phyloP scores from a whole-genome alignment of 1,140 invertebrate species.

The Sycophila sp. region DNA sequence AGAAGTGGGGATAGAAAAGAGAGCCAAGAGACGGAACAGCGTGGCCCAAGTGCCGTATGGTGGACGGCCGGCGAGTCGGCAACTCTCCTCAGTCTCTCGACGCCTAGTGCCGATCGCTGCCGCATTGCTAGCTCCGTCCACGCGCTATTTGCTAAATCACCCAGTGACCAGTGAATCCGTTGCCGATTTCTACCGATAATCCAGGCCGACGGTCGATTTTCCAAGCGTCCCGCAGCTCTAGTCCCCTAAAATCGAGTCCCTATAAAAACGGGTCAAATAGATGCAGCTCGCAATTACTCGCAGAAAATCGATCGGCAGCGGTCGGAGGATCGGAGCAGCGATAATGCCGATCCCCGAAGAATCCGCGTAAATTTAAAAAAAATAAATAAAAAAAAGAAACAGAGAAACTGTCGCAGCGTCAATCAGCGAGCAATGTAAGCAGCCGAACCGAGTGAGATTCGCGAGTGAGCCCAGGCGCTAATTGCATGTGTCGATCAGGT shows the following conservation, averaged over 20 bases:
- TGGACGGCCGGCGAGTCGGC: slow-evolving; percentile 23
- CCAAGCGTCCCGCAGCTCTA: too few species aligned
- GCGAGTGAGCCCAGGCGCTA: slow-evolving; percentile 2
- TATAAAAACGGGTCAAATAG: too few species aligned
- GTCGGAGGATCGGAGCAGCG: too few species aligned
- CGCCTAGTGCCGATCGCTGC: slow-evolving; percentile 37
- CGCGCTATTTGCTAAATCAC: too few species aligned
- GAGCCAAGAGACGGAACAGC: slow-evolving; percentile 12
- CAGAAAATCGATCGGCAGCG: too few species aligned
- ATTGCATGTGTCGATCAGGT: slow-evolving; percentile 30
- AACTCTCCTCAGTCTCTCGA: slow-evolving; percentile 41
- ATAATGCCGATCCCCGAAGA: too few species aligned
- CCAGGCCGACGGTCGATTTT: too few species aligned
- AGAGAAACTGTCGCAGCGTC: background rate
- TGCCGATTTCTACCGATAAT: too few species aligned
- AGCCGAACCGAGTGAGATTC: background rate
- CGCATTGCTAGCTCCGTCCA: slow-evolving; percentile 30
- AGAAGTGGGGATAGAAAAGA: slow-evolving; percentile 17
- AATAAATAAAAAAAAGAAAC: too few species aligned
- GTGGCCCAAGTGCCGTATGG: background rate
- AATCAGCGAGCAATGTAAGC: background rate
- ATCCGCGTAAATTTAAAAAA: background rate
- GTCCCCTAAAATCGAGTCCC: too few species aligned
- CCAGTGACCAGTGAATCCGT: too few species aligned
- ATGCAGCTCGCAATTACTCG: too few species aligned